These are phyloP conservation scores for Eupsittula cactorum DNA, from an alignment of 2,113 vertebrate genomes.

Conservation along the genomic window DNA sequence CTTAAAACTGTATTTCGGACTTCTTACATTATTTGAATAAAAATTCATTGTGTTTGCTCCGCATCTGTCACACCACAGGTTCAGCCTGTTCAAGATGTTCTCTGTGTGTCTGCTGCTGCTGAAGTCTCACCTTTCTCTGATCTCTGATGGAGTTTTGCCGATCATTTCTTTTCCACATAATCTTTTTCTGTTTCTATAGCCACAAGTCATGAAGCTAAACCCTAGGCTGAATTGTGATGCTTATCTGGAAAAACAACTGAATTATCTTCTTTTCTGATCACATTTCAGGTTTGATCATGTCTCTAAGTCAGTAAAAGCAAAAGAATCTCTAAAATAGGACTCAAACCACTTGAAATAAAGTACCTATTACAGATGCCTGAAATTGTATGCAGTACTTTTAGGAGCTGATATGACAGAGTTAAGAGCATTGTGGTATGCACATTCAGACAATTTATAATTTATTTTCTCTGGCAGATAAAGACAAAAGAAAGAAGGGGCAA, in stretches of 20 bases:
- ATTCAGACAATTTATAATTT: neutral
- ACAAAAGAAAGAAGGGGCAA: neutral
- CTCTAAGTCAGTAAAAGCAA: neutral
- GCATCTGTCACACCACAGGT: accelerated
- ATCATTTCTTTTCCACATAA: neutral
- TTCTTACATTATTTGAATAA: neutral
- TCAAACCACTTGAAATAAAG: neutral
- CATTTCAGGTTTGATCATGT: neutral
- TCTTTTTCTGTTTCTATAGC: neutral
- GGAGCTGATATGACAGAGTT: neutral
- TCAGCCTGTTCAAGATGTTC: neutral
- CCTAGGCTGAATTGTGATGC: neutral
- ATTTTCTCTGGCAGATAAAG: neutral
- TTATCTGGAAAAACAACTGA: neutral
- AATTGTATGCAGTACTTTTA: neutral
- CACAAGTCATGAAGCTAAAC: neutral
- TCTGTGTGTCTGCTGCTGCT: neutral
- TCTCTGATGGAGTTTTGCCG: neutral
- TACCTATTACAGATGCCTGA: neutral
- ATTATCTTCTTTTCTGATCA: neutral
- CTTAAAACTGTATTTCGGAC: neutral
- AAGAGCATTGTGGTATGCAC: neutral
- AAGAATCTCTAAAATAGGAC: neutral
- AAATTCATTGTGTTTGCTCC: neutral
- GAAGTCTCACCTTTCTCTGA: neutral